Evolutionary conservation across 2,888 invertebrate genomes (phyloP), one percentile per base, ranked within the genome.

Genomic region (Hirtodrosophila histrioides): DNA sequence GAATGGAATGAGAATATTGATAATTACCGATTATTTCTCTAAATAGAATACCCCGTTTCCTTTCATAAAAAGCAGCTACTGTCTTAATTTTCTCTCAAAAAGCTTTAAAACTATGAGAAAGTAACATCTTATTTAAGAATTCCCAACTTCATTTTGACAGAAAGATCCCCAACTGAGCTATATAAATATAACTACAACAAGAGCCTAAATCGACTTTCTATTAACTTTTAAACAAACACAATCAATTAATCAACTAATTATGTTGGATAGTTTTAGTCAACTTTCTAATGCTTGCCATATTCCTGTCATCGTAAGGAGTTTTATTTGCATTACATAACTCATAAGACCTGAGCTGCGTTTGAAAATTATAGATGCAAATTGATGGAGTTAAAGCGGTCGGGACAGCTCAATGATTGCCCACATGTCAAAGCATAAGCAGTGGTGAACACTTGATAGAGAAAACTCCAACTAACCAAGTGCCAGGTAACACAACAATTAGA

Each of bases 291-390:
- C 10, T 17, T 17, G 17, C 17, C 17, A 17, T 24, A 51, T 54
- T 6, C 44, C 58, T 63, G 55, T 66, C 45, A 70, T 54, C 67
- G 46, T 9, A 49, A 37, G 23, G 56, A 39, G 63, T 48, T 58
- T 4, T 46, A 24, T 46, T 39, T 17, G 7, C 11, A 46, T 63
- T 33, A 37, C 37, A 61, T 27, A 17, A 27, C 27, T 27, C 27
- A 6, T 3, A 36, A 17, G 37, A 35, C 8, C 60, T 55, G 70
- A 78, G 80, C 76, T 17, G 17, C 65, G 58, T 60, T 54, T 62
- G 54, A 27, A 61, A 77, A 78, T 83, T 72, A 77, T 49, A 63
- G 61, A 81, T 84, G 82, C 69, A 84, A 75, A 79, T 82, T 79
- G 75, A 67, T 65, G 53, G 54, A 72, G 51, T 54, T 51, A 50